A percentile compares a stretch with the other conserved stretches of the same genome.
These are phyloP conservation scores for Atethmia centrago DNA, from an alignment of 2,888 invertebrate genomes.

Conservation along the genomic window DNA sequence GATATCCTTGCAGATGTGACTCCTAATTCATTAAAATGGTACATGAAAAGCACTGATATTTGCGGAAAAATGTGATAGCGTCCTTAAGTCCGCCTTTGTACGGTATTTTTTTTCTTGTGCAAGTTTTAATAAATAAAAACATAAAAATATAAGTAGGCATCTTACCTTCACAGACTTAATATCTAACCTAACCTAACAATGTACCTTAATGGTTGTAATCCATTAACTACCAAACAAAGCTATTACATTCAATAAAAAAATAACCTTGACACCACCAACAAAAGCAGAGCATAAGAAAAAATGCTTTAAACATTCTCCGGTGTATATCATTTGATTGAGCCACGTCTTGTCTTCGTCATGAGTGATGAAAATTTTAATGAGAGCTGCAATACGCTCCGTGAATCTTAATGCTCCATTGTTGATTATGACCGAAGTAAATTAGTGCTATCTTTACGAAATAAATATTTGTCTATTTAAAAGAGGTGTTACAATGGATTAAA, in stretches of 20 bases:
- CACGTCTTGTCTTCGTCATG: slow-evolving; percentile 44
- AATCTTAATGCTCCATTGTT: slow-evolving; percentile 70
- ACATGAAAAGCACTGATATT: too few relatives aligned
- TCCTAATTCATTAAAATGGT: too few relatives aligned
- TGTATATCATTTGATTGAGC: slow-evolving; percentile 58
- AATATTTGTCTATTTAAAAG: slow-evolving; percentile 67
- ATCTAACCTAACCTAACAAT: slow-evolving; percentile 11
- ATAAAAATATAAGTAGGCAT: not conserved
- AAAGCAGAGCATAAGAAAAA: slow-evolving; percentile 40
- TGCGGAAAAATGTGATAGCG: too few relatives aligned
- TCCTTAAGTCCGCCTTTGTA: too few relatives aligned
- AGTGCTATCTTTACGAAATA: slow-evolving; percentile 64
- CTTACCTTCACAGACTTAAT: not conserved
- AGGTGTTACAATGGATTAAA: slow-evolving; percentile 63
- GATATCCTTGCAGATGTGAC: too few relatives aligned
- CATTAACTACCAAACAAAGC: slow-evolving; percentile 28
- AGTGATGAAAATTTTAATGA: slow-evolving; percentile 71
- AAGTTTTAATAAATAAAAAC: too few relatives aligned
- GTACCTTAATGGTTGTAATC: not conserved
- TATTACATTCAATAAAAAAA: slow-evolving; percentile 41
- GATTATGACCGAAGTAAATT: slow-evolving; percentile 50
- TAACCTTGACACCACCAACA: slow-evolving; percentile 55
- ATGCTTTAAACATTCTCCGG: slow-evolving; percentile 43
- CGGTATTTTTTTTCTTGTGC: too few relatives aligned
- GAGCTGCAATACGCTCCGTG: slow-evolving; percentile 53